A percentile compares a stretch with the other conserved stretches of the same genome.
Conservation (phyloP, 2,888 invertebrate genomes). For the Bursaphelenchus okinawaensis region DNA sequence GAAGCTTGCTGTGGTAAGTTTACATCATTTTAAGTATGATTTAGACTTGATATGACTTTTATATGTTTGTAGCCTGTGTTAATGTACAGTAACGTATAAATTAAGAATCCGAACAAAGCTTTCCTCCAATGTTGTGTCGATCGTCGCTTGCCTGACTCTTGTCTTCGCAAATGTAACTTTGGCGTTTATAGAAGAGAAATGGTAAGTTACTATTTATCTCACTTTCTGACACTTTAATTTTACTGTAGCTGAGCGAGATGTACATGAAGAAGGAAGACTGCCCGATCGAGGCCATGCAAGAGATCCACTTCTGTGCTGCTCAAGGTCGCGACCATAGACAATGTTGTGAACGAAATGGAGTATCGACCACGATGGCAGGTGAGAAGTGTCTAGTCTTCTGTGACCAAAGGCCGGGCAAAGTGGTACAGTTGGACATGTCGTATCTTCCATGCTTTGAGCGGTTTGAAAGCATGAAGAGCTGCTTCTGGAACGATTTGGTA, state of each 20-base stretch:
- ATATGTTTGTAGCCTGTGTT: not conserved
- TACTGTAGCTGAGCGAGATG: conserved; percentile 33
- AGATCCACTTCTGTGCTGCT: conserved; percentile 52
- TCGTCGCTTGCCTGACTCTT: conserved; percentile 50
- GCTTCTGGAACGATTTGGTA: conserved; percentile 51
- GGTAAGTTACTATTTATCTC: conserved; percentile 10
- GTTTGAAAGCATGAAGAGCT: conserved; percentile 49
- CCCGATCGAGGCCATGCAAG: conserved; percentile 49
- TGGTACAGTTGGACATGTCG: conserved; percentile 34
- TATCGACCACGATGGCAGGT: conserved; percentile 51
- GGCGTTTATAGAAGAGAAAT: conserved; percentile 42
- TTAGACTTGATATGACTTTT: not conserved
- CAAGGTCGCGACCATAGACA: conserved; percentile 39
- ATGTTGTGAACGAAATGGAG: conserved; percentile 51
- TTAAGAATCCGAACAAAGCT: conserved; percentile 49
- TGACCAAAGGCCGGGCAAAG: conserved; percentile 44
- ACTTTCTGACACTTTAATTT: not conserved
- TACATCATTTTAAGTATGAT: not conserved
- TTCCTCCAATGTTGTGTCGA: conserved; percentile 54
- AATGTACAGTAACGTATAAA: not conserved
- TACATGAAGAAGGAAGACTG: conserved; percentile 54
- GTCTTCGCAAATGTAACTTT: conserved; percentile 47
- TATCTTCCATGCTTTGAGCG: conserved; percentile 49
- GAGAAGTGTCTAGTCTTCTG: conserved; percentile 50
- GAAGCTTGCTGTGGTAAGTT: conserved; percentile 13